Percentiles rank a stretch among this genome's conserved stretches.
Conservation (phyloP, 2,888 invertebrate species). For the Eristalis pertinax region DNA sequence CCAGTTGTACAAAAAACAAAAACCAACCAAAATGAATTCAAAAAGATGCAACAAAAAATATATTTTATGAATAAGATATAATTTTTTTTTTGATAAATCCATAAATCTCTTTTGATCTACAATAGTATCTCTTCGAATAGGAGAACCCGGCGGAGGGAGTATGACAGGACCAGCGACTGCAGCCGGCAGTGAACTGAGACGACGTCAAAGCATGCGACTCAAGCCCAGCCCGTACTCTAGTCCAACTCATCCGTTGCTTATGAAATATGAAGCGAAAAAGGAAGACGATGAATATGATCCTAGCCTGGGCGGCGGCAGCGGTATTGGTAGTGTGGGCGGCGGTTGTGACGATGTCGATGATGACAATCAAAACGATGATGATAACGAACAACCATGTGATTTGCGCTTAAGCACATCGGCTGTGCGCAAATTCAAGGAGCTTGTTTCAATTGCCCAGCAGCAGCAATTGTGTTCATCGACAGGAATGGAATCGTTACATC, state of each 20-base stretch:
- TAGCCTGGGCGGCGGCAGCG: constrained; percentile 61
- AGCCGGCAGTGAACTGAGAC: constrained; percentile 33
- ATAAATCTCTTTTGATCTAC: constrained; percentile 59
- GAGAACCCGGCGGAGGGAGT: constrained; percentile 59
- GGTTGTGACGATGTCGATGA: constrained; percentile 72
- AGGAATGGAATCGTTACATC: constrained; percentile 63
- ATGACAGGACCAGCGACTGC: background rate
- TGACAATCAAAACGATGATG: constrained; percentile 72
- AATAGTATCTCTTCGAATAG: constrained; percentile 71
- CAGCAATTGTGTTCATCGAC: constrained; percentile 70
- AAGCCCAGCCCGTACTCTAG: constrained; percentile 79
- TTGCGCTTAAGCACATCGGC: constrained; percentile 77
- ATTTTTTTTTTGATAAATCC: constrained; percentile 15
- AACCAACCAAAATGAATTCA: constrained; percentile 12
- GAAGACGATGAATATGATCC: constrained; percentile 73
- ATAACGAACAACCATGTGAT: constrained; percentile 80
- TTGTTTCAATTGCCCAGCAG: constrained; percentile 77
- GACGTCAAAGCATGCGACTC: constrained; percentile 74
- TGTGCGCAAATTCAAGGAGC: constrained; percentile 75
- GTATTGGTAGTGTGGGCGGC: constrained; percentile 68
- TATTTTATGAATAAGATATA: constrained; percentile 44
- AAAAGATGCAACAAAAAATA: constrained; percentile 20
- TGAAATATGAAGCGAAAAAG: constrained; percentile 77
- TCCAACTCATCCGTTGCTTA: constrained; percentile 75
- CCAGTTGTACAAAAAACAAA: constrained; percentile 45